phyloP scores from a whole-genome alignment of 2,888 invertebrate genomes.

The Ormyrus thymus region DNA sequence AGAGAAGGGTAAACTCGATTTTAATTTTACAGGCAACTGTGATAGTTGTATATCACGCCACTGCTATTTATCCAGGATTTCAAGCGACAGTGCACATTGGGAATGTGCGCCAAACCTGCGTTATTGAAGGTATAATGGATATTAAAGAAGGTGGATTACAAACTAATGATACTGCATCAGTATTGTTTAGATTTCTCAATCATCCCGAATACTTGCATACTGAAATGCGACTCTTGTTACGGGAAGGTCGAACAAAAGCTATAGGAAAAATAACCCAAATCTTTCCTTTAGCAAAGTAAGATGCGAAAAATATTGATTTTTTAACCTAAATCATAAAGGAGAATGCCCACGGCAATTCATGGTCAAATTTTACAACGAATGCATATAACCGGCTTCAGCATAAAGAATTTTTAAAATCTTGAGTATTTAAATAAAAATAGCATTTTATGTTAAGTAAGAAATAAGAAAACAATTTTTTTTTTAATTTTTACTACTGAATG shows the following conservation, averaged over 20 bases:
- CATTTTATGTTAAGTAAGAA: too few species aligned
- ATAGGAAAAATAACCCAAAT: slow-evolving; percentile 89
- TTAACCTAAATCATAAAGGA: background rate
- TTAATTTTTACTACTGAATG: too few species aligned
- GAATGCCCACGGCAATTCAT: too few species aligned
- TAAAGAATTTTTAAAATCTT: too few species aligned
- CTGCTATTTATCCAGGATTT: slow-evolving; percentile 88
- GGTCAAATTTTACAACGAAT: too few species aligned
- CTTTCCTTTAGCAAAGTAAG: slow-evolving; percentile 76
- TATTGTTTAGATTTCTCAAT: slow-evolving; percentile 90
- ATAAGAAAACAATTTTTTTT: too few species aligned
- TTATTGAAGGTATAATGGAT: slow-evolving; percentile 85
- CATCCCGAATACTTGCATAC: slow-evolving; percentile 92
- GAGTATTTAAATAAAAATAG: too few species aligned
- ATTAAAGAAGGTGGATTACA: slow-evolving; percentile 81
- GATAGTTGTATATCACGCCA: slow-evolving; percentile 91
- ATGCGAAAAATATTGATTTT: slow-evolving; percentile 57
- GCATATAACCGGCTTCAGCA: too few species aligned
- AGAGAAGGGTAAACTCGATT: background rate
- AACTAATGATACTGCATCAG: slow-evolving; percentile 90
- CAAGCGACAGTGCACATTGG: slow-evolving; percentile 97
- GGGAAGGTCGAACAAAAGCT: slow-evolving; percentile 90
- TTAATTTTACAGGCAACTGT: slow-evolving; percentile 84
- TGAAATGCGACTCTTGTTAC: slow-evolving; percentile 87
- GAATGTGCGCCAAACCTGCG: slow-evolving; percentile 96